phyloP scores from a whole-genome alignment of 1,140 invertebrate species.

The Leptinotarsa lineolata region DNA sequence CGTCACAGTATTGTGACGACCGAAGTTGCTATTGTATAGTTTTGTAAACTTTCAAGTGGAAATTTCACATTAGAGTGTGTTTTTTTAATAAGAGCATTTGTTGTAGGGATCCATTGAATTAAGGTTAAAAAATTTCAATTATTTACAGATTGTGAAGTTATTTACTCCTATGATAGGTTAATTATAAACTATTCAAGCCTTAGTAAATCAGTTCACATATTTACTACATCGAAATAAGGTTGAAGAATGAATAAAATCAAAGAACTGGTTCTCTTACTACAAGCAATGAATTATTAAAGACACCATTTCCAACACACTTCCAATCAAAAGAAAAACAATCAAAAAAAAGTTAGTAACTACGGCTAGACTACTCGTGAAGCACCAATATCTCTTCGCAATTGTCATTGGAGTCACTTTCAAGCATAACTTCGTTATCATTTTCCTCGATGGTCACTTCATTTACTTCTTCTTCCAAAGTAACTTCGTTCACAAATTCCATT shows the following conservation, averaged over 20 bases:
- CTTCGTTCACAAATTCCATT: slow-evolving; percentile 32
- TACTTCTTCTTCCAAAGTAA: slow-evolving; percentile 49
- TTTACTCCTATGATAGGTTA: too few species aligned
- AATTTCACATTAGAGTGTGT: too few species aligned
- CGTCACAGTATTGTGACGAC: too few species aligned
- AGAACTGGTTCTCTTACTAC: background rate
- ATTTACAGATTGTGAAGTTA: too few species aligned
- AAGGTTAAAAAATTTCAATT: too few species aligned
- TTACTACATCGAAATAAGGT: too few species aligned
- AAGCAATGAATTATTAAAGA: background rate
- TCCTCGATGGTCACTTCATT: slow-evolving; percentile 49
- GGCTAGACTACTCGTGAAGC: background rate
- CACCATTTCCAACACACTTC: background rate
- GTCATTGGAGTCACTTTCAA: slow-evolving; percentile 16
- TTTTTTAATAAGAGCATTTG: too few species aligned
- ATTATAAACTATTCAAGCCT: background rate
- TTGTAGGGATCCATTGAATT: too few species aligned
- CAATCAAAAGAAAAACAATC: background rate
- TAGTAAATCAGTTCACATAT: slow-evolving; percentile 3
- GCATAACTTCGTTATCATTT: slow-evolving; percentile 36
- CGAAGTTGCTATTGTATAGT: too few species aligned
- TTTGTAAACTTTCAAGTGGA: too few species aligned
- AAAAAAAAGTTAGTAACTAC: background rate
- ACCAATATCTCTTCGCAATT: background rate
- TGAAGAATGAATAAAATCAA: too few species aligned